These are phyloP conservation scores for Fopius arisanus DNA, from an alignment of 1,140 invertebrate genomes.

Conservation along the genomic window DNA sequence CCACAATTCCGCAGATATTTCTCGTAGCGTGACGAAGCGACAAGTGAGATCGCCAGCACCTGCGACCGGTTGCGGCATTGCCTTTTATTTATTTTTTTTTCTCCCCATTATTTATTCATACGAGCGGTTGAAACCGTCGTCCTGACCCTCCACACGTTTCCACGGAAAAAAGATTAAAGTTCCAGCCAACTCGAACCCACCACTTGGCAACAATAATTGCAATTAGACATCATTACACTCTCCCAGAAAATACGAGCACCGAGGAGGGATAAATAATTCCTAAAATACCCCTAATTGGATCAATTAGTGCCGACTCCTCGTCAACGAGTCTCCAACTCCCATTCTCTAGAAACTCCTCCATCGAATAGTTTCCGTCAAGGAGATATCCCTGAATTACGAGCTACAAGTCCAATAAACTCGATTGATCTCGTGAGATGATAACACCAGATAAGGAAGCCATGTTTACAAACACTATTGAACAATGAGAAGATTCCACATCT, in stretches of 20 bases:
- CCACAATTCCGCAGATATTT: slow-evolving; percentile 4
- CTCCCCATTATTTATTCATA: slow-evolving; percentile 27
- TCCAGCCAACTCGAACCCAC: background rate
- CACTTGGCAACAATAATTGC: background rate
- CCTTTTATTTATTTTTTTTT: background rate
- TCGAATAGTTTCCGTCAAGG: background rate
- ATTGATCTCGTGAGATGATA: background rate
- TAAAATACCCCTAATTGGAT: background rate
- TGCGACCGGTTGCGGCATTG: slow-evolving; percentile 1
- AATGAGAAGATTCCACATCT: too few relatives aligned
- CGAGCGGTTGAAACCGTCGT: slow-evolving; percentile 6
- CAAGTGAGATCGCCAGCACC: slow-evolving; percentile 27
- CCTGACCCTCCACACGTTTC: background rate
- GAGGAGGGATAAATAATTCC: background rate
- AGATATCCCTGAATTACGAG: background rate
- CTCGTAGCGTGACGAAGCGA: background rate
- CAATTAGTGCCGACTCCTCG: background rate
- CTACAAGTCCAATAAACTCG: background rate
- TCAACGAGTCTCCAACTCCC: background rate
- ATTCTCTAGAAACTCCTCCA: background rate
- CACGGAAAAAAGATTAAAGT: background rate
- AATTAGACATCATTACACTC: background rate
- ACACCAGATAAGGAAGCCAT: background rate
- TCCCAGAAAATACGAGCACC: background rate
- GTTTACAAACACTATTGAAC: too few relatives aligned